A percentile compares a stretch with the other conserved stretches of the same genome.
Evolutionary conservation across 2,797 vertebrate genomes (phyloP).

Genomic region (Enteromius argenteus): DNA sequence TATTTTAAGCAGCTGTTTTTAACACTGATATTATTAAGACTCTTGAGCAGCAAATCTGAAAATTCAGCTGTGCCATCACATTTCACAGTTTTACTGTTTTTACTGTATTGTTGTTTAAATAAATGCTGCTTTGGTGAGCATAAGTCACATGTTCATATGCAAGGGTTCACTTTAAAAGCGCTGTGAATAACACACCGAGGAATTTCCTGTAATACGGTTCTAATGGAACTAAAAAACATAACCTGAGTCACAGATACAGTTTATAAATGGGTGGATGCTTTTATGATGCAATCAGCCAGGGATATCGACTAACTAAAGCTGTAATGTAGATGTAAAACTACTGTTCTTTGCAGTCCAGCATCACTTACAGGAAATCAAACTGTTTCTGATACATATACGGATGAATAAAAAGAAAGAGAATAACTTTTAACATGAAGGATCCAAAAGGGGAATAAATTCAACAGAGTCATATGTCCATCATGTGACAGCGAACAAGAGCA

Average conservation of each 20-base stretch:
- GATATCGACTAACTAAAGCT: background rate
- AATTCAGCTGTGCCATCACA: background rate
- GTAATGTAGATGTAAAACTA: background rate
- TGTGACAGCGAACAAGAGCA: background rate
- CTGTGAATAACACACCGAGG: background rate
- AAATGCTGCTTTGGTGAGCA: background rate
- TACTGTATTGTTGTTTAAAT: too few relatives aligned
- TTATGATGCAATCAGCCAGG: background rate
- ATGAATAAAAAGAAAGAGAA: background rate
- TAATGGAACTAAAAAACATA: background rate
- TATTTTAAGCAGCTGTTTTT: background rate
- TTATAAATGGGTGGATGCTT: background rate
- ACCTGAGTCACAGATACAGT: background rate
- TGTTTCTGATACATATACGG: background rate
- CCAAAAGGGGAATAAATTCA: background rate
- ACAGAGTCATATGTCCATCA: background rate
- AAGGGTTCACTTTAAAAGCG: background rate
- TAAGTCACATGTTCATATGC: background rate
- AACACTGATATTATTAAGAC: background rate
- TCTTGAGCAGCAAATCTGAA: background rate
- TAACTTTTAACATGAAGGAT: background rate
- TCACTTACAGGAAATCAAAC: background rate
- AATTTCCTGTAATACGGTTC: background rate
- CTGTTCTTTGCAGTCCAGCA: background rate
- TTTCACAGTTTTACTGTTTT: too few relatives aligned